Conservation (phyloP, 1,140 invertebrate genomes). For the Diploscapter pachys region DNA sequence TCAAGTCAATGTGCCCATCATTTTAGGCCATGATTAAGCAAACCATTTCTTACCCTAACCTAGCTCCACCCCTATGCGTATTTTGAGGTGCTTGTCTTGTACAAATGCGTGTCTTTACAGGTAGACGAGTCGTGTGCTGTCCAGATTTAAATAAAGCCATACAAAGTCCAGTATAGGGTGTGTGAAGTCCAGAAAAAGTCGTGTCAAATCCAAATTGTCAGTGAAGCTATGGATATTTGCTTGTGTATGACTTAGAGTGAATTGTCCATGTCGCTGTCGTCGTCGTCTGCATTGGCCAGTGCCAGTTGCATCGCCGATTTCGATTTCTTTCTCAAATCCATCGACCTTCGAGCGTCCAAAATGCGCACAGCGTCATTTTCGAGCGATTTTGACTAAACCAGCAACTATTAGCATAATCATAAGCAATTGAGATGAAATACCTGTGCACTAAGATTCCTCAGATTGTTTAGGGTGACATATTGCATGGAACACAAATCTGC, state of each 20-base stretch:
- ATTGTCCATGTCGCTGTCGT: conserved; percentile 21
- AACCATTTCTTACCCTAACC: no score
- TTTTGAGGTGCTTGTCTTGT: background rate
- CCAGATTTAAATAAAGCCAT: background rate
- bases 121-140: background rate
- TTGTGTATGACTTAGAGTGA: background rate
- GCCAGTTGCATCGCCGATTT: conserved; percentile 11
- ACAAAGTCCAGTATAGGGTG: background rate
- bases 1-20: no score
- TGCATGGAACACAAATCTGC: conserved; percentile 95
- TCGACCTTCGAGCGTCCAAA: conserved; percentile 34
- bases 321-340: background rate
- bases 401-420: background rate
- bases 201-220: background rate
- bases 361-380: conserved; percentile 46
- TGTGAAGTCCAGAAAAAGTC: background rate
- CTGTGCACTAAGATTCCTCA: conserved; percentile 45
- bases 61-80: background rate
- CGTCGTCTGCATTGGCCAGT: conserved; percentile 20
- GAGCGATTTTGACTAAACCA: conserved; percentile 34
- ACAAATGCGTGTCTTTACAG: background rate
- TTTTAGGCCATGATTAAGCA: no score
- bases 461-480: conserved; percentile 49
- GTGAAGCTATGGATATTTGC: background rate
- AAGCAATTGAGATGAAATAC: conserved; percentile 10